These are phyloP conservation scores for Ophonus ardosiacus DNA, from an alignment of 2,888 invertebrate species.

Conservation along the genomic window DNA sequence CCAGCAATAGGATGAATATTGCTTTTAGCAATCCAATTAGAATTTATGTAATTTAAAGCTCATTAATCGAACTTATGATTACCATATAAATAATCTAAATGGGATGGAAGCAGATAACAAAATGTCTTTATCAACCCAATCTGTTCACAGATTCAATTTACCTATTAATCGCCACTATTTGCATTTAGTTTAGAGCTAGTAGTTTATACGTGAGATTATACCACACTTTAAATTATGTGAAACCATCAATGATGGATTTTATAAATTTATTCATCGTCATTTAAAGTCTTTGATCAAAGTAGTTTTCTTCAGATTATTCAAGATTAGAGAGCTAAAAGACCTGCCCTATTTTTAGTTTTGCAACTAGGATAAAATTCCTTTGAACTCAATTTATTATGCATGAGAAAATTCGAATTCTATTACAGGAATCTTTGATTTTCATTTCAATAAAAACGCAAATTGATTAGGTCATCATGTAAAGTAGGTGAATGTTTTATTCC, in stretches of 20 bases:
- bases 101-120: not conserved
- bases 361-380: not conserved
- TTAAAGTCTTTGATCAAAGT: not conserved
- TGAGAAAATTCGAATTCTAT: slow-evolving; percentile 31
- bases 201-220: not conserved
- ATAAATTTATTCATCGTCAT: not conserved
- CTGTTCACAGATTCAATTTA: slow-evolving; percentile 2
- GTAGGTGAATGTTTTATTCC: slow-evolving; percentile 10
- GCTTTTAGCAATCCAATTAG: not conserved
- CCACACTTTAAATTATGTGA: not conserved
- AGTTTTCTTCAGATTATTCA: not conserved
- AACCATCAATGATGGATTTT: not conserved
- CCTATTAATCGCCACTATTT: not conserved
- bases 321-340: not conserved
- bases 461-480: slow-evolving; percentile 38
- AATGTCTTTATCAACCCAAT: not conserved
- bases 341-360: not conserved
- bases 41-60: slow-evolving; percentile 1
- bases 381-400: slow-evolving; percentile 17
- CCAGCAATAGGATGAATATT: not conserved
- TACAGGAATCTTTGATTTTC: slow-evolving; percentile 20
- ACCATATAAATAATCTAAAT: slow-evolving; percentile 5
- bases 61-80: slow-evolving; percentile 10
- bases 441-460: slow-evolving; percentile 34
- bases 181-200: not conserved